Evolutionary conservation across 2,888 invertebrate genomes (phyloP), one percentile per base, ranked within the genome.

Genomic region (Meganola albula): DNA sequence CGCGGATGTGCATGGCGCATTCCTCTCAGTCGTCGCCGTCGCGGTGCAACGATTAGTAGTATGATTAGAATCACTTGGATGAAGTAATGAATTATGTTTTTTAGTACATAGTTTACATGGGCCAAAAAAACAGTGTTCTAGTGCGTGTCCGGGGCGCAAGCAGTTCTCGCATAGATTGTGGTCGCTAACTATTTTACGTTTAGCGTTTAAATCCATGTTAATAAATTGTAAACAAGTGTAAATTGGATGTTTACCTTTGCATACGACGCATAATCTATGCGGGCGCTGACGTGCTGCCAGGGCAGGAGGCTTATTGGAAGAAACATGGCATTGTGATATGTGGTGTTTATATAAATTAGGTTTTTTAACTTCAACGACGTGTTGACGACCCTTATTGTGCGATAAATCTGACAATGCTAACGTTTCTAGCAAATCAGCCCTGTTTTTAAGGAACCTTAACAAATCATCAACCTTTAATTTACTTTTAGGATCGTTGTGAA

Each of bases 361-460:
- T 27, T 28, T 27, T 22, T 10, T 22, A 25, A 6, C 13, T 9
- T n/a, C n/a, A n/a, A n/a, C n/a, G n/a, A 21, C 29, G n/a, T 26
- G 18, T 43, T 37, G 1, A 11, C 10, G n/a, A 10, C 11, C 14
- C 9, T 12, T 2, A 36, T 31, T 12, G n/a, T 38, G 33, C n/a
- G 39, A 29, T 14, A n/a, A n/a, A n/a, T n/a, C n/a, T n/a, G n/a
- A n/a, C n/a, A n/a, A n/a, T n/a, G 31, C 13, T 13, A 47, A 44
- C 3, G 35, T 44, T 39, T 54, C 46, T 13, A 53, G 23, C 20
- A 49, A 33, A 11, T 54, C 44, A 2, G 52, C 48, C 22, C 46
- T 37, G n/a, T n/a, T n/a, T n/a, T n/a, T n/a, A n/a, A n/a, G n/a
- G n/a, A n/a, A n/a, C n/a, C n/a, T n/a, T n/a, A n/a, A n/a, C n/a